These are phyloP conservation scores for Furnarius figulus DNA, from an alignment of 2,113 vertebrate species.

Conservation along the genomic window DNA sequence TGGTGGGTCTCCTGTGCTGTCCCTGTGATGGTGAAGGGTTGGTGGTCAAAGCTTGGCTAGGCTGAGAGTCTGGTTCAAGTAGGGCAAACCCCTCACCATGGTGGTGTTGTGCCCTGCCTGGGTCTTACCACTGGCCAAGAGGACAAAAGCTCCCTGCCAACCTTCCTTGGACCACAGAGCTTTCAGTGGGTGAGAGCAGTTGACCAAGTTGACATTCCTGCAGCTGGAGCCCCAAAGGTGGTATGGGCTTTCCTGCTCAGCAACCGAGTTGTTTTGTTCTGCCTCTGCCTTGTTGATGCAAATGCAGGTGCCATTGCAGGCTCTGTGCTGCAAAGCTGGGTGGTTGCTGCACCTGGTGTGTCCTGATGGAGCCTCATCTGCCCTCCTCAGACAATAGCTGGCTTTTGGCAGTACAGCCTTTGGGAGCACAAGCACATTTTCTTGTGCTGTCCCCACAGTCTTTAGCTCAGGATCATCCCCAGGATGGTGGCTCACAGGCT, in stretches of 20 bases:
- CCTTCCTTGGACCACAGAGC: not conserved
- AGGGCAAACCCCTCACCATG: not conserved
- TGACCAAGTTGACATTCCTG: not conserved
- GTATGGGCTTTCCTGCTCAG: not conserved
- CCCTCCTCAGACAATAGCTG: not conserved
- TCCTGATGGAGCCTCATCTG: not conserved
- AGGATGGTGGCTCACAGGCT: not conserved
- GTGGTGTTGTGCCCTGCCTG: not conserved
- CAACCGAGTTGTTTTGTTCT: not conserved
- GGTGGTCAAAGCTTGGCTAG: not conserved
- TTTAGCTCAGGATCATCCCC: not conserved
- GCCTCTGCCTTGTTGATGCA: not conserved
- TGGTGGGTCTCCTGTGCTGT: not conserved
- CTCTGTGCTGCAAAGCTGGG: accelerated
- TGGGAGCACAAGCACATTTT: accelerated
- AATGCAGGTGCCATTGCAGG: not conserved
- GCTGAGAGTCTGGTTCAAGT: not conserved
- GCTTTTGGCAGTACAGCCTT: not conserved
- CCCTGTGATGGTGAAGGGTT: not conserved
- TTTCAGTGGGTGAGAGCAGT: accelerated
- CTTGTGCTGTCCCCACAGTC: not conserved
- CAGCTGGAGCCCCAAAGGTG: not conserved
- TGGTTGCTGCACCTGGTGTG: not conserved
- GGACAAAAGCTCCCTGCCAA: not conserved
- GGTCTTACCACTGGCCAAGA: not conserved